Base-by-base conservation (phyloP, 2,888 invertebrate species). In the Drosophila setosimentum region DNA sequence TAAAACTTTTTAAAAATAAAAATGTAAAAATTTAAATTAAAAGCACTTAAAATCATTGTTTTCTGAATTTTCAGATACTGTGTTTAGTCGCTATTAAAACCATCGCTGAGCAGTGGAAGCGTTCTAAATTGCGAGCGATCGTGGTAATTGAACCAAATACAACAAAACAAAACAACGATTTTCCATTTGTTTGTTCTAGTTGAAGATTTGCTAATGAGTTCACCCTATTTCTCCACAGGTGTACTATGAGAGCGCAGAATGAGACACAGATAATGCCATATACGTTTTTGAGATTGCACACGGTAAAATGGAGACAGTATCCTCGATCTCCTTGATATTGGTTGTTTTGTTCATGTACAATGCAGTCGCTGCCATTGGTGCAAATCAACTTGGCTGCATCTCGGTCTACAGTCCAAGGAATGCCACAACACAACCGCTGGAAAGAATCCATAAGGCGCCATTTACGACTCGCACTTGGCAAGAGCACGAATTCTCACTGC, bases 221-320 rank as follows among this genome's bases (percentile, higher is more conserved):
- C 13, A 0, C 13, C 8, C 13, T 30, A 24, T 57, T 42, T 42
- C 59, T 78, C 45, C 13, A 3, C 82, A 92, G 92, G 83, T 92
- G 87, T 92, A 92, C 89, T 91, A 92, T 92, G 92, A 87, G 80
- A 83, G 75, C 87, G 78, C 78, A 76, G 70, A 83, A 91, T 90
- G 89, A 83, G 68, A 74, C 49, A 68, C 83, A 87, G 78, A 92
- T 81, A 90, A 92, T 92, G 91, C 87, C 90, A 91, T 88, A 87
- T 80, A 91, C 85, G 85, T 87, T 87, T 86, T 74, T 92, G 66
- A 91, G 89, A 89, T 86, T 92, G 79, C 80, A 90, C 69, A 88
- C 90, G 70, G 89, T 90, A 92, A 92, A 92, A 92, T 92, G 92
- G 92, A 92, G 91, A 80, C 91, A 91, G 82, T 92, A 92, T 92